Evolutionary conservation across 2,113 vertebrate species (phyloP), one percentile per base, ranked within the genome.

Genomic region (Odontesthes bonariensis): DNA sequence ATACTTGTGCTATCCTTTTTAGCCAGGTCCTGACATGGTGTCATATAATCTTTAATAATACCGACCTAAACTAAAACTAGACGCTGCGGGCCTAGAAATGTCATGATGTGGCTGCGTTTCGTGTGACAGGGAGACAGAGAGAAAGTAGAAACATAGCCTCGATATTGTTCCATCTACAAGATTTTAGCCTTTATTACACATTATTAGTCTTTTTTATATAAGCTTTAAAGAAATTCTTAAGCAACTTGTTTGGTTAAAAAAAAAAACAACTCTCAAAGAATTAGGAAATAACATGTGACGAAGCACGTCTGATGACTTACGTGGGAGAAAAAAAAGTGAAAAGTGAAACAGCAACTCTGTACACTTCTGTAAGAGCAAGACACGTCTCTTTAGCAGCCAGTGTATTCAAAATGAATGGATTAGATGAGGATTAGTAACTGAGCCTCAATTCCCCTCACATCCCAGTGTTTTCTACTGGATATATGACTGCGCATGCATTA

Each of bases 391-490:
- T 74, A 67, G 71, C 79, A 77, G 79, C 31, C 17, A 31, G 12
- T 67, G 80, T 72, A 60, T 88, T 81, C 62, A 27, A 81, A 88
- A 87, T 81, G 83, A 90, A 82, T 52, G 82, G 88, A 90, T 89
- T 86, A 73, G 56, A 84, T 55, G 63, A 78, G 84, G 90, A 89
- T 92, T 89, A 89, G 49, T 78, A 35, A 59, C 10, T 62, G 66
- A 83, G 59, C 31, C 53, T 65, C n/a, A 54, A 51, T 68, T 81
- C 59, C 38, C 33, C 56, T 61, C 7, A 44, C 61, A 79, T 75
- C 52, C 65, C 73, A 60, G 46, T 78, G 65, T 86, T 73, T 84
- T 69, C 72, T 16, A 17, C 40, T 44, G 16, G 49, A 62, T 73
- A 74, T 78, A 64, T 63, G 73, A 75, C 76, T 69, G 27, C 62